phyloP scores from a whole-genome alignment of 2,888 invertebrate species.

The Ophonus ardosiacus region DNA sequence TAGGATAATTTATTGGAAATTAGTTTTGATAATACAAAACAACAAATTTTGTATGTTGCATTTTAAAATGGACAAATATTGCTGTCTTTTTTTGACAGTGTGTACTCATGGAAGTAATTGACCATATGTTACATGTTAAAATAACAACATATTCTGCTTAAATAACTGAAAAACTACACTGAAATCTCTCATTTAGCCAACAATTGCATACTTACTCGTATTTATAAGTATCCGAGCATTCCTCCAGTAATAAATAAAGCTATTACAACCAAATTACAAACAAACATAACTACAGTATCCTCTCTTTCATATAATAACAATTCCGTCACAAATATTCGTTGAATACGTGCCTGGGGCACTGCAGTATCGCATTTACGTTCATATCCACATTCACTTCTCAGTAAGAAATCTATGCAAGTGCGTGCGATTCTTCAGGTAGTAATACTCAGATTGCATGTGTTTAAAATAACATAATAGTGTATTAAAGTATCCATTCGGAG shows the following conservation, averaged over 20 bases:
- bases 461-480: constrained; percentile 51
- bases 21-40: no score
- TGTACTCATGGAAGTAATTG: no score
- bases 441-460: constrained; percentile 55
- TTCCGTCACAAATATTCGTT: not conserved
- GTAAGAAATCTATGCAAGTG: not conserved
- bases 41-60: no score
- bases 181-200: not conserved
- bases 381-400: not conserved
- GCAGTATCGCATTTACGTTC: not conserved
- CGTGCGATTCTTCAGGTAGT: constrained; percentile 43
- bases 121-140: no score
- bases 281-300: not conserved
- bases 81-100: no score
- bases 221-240: no score
- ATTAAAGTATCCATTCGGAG: constrained; percentile 47
- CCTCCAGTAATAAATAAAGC: not conserved
- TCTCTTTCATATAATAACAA: constrained; percentile 4
- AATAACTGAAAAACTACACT: not conserved
- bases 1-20: no score
- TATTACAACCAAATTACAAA: not conserved
- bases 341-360: constrained; percentile 10
- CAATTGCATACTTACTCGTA: no score
- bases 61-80: no score
- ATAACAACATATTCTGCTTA: no score